phyloP scores from a whole-genome alignment of 1,140 invertebrate species.

The Drosophila sucinea region DNA sequence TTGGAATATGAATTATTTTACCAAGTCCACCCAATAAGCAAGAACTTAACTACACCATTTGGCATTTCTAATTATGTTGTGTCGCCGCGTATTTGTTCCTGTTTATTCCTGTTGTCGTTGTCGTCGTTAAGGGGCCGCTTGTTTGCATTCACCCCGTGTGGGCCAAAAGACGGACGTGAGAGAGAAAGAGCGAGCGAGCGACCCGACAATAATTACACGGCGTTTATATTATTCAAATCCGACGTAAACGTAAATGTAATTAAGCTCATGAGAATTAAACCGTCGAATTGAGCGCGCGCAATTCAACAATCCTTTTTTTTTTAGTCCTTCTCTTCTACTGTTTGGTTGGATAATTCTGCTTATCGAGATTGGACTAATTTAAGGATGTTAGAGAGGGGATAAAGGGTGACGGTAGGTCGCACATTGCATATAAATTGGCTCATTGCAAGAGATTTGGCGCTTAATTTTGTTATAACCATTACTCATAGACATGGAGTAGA shows the following conservation, averaged over 20 bases:
- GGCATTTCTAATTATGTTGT: slow-evolving; percentile 65
- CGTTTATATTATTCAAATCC: slow-evolving; percentile 75
- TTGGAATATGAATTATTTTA: slow-evolving; percentile 61
- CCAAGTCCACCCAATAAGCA: slow-evolving; percentile 26
- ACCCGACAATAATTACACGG: slow-evolving; percentile 57
- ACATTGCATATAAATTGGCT: slow-evolving; percentile 77
- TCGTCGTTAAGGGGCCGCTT: slow-evolving; percentile 28
- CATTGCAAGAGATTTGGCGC: slow-evolving; percentile 53
- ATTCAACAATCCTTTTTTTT: slow-evolving; percentile 61
- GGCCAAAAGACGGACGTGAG: slow-evolving; percentile 5
- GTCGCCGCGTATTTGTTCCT: slow-evolving; percentile 38
- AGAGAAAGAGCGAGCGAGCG: no score
- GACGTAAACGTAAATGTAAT: slow-evolving; percentile 68
- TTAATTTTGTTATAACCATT: slow-evolving; percentile 43
- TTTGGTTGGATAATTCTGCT: background rate
- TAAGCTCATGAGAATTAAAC: slow-evolving; percentile 76
- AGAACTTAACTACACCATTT: slow-evolving; percentile 50
- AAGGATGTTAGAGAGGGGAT: background rate
- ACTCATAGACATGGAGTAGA: background rate
- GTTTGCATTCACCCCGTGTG: slow-evolving; percentile 2
- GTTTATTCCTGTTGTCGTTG: slow-evolving; percentile 20
- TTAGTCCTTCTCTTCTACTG: background rate
- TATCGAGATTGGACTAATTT: slow-evolving; percentile 52
- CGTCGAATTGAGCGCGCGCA: slow-evolving; percentile 11
- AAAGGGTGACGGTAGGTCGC: slow-evolving; percentile 18